Conservation (phyloP, 2,113 vertebrate species). For the Hippocampus comes region DNA sequence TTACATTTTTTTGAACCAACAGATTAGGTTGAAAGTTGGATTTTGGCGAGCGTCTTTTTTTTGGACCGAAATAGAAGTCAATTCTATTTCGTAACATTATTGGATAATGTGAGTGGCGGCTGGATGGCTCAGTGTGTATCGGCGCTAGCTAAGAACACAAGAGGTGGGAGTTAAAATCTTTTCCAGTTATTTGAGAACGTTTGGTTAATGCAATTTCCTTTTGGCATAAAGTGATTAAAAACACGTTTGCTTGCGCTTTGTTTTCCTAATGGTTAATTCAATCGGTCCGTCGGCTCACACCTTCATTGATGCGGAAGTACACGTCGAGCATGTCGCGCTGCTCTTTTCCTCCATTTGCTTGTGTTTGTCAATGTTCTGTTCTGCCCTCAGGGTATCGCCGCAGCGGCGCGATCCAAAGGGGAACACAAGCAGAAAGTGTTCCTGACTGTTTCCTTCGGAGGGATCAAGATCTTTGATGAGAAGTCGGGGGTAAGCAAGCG, state of each 20-base stretch:
- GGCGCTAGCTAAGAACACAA: too few relatives aligned
- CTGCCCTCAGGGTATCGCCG: slow-evolving; percentile 83
- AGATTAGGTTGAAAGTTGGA: too few relatives aligned
- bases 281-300: not conserved
- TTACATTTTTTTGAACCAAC: too few relatives aligned
- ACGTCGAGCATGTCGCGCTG: not conserved
- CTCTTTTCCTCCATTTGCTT: not conserved
- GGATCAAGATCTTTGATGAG: slow-evolving; percentile 99
- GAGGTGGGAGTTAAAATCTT: not conserved
- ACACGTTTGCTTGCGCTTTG: not conserved
- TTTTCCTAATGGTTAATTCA: not conserved
- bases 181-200: not conserved
- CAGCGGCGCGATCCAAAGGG: slow-evolving; percentile 91
- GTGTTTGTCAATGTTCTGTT: not conserved
- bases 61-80: too few relatives aligned
- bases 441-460: slow-evolving; percentile 95
- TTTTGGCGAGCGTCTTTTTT: too few relatives aligned
- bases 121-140: too few relatives aligned
- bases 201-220: not conserved
- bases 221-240: not conserved
- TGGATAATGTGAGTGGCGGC: too few relatives aligned
- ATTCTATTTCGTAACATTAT: too few relatives aligned
- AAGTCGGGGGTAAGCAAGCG: slow-evolving; percentile 91
- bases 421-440: slow-evolving; percentile 98
- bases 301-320: not conserved